Conservation (phyloP, 23 tunicate species). For the Phallusia fumigata region DNA sequence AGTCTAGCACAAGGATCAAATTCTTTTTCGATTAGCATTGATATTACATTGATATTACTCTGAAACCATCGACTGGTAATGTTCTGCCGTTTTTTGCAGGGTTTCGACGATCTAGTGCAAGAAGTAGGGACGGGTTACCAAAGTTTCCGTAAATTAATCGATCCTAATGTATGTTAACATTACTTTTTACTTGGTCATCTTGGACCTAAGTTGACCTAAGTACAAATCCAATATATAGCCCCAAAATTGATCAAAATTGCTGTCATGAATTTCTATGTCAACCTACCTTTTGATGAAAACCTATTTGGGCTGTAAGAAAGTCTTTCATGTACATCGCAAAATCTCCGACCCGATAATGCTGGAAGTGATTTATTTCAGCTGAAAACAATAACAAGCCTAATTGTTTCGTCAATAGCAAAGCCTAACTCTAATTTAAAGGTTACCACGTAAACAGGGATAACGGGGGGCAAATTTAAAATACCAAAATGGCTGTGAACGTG, state of each 20-base stretch:
- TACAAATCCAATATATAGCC: too few species aligned
- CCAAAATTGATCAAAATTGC: too few species aligned
- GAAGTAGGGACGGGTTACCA: too few species aligned
- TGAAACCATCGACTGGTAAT: neutral
- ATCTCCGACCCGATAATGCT: conserved; percentile 80
- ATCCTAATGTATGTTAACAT: neutral
- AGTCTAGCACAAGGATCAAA: neutral
- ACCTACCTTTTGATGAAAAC: conserved; percentile 60
- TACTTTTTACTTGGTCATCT: too few species aligned
- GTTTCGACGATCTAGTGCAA: neutral
- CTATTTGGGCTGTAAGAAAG: conserved; percentile 58
- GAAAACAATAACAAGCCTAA: neutral
- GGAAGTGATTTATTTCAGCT: conserved; percentile 89
- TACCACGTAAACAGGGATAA: too few species aligned
- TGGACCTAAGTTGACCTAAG: too few species aligned
- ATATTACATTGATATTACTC: neutral
- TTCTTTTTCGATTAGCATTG: neutral
- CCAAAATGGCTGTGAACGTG: too few species aligned
- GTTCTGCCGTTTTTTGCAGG: neutral
- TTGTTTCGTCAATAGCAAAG: too few species aligned
- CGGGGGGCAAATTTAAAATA: too few species aligned
- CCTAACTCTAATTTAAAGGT: too few species aligned
- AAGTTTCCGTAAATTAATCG: too few species aligned
- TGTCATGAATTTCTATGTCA: too few species aligned
- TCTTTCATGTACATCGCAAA: conserved; percentile 61